Conservation (phyloP, 1,140 invertebrate genomes). For the Brachionus rotundiformis region DNA sequence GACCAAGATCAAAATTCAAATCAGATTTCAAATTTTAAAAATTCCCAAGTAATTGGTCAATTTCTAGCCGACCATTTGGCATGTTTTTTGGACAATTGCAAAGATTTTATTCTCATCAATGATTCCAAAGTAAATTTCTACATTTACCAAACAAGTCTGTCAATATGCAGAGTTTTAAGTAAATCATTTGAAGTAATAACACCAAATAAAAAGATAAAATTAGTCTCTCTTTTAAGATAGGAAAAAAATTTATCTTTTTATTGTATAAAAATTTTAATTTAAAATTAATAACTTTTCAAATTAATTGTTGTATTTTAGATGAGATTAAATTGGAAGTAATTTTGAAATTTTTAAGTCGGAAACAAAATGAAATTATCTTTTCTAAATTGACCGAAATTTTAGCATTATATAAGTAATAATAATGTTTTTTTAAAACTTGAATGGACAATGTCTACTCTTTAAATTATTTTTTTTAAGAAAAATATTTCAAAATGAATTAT, state of each 20-base stretch:
- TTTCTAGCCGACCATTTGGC: constrained; percentile 9
- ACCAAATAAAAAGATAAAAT: too few relatives aligned
- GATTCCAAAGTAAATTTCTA: neutral
- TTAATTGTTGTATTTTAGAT: neutral
- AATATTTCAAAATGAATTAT: neutral
- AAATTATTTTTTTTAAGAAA: neutral
- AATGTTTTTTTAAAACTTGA: neutral
- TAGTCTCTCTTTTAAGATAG: neutral
- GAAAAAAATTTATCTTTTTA: too few relatives aligned
- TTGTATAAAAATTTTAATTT: too few relatives aligned
- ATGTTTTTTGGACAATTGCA: constrained; percentile 11
- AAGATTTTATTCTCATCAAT: neutral
- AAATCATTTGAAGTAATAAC: neutral
- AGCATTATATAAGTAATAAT: constrained; percentile 17
- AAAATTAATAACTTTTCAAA: neutral
- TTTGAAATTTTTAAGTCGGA: neutral
- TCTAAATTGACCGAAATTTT: neutral
- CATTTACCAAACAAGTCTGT: neutral
- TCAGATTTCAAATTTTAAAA: constrained; percentile 47
- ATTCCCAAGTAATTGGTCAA: neutral
- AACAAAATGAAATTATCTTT: constrained; percentile 35
- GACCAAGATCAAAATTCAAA: neutral
- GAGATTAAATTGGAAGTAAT: neutral
- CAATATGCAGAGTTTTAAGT: neutral
- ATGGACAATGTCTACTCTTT: neutral